Evolutionary conservation across 2,113 vertebrate genomes (phyloP).

Genomic region (Edolisoma coerulescens): DNA sequence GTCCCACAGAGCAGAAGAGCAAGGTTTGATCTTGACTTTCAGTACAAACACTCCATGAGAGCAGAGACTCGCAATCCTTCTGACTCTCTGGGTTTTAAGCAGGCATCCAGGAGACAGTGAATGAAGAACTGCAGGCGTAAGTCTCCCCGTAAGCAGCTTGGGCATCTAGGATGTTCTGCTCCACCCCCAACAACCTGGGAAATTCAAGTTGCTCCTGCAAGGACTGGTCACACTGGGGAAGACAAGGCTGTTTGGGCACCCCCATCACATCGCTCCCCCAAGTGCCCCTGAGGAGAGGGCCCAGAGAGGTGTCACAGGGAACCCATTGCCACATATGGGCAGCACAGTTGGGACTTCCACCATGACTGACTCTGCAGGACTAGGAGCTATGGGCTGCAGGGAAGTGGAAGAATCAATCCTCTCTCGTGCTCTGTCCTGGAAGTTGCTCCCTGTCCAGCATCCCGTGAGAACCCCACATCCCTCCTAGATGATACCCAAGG

Average conservation of each 20-base stretch:
- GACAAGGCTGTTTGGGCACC: not conserved
- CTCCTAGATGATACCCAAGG: no score
- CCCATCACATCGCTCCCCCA: not conserved
- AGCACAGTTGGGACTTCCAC: not conserved
- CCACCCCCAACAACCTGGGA: not conserved
- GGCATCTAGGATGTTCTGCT: not conserved
- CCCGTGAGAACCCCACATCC: not conserved
- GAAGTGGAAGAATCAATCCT: not conserved
- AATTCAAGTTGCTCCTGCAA: not conserved
- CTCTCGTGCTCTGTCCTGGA: not conserved
- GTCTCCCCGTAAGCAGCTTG: not conserved
- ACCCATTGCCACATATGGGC: not conserved
- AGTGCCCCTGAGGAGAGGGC: not conserved
- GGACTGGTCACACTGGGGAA: not conserved
- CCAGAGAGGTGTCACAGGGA: not conserved
- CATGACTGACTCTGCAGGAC: not conserved
- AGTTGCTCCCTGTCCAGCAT: not conserved
- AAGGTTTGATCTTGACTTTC: not conserved
- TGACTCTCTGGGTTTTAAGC: not conserved
- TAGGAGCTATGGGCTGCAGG: fast-evolving
- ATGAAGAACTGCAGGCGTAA: not conserved
- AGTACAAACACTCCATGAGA: not conserved
- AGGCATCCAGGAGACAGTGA: not conserved
- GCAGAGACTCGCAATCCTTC: not conserved
- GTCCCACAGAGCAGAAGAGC: not conserved